phyloP scores from a whole-genome alignment of 2,113 vertebrate genomes.

The Anhinga rufa region DNA sequence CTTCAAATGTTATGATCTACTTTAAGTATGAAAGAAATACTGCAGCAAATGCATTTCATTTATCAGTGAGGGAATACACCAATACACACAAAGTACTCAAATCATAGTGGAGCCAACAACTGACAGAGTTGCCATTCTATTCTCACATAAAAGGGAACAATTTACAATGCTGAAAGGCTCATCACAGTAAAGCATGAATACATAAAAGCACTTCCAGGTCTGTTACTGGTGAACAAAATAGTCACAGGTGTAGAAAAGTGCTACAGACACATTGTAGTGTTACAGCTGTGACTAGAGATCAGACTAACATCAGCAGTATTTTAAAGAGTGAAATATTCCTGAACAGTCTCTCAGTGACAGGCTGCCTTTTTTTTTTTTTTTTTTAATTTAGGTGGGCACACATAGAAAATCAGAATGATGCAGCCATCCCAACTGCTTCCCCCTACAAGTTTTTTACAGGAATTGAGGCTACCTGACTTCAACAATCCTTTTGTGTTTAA shows the following conservation, averaged over 20 bases:
- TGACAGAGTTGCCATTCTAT: not conserved
- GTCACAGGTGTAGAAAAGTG: not conserved
- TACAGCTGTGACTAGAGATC: not conserved
- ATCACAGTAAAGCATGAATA: not conserved
- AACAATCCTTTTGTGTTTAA: not conserved
- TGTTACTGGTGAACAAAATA: not conserved
- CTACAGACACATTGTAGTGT: not conserved
- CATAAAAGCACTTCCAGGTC: not conserved
- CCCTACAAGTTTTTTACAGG: not conserved
- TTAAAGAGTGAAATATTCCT: not conserved
- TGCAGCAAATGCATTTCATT: not conserved
- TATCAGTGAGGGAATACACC: not conserved
- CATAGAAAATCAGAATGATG: not conserved
- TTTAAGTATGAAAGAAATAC: not conserved
- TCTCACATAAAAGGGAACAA: not conserved
- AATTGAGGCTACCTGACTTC: not conserved
- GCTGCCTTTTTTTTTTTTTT: not conserved
- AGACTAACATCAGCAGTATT: not conserved
- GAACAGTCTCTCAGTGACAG: not conserved
- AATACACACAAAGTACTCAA: not conserved
- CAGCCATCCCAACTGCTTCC: not conserved
- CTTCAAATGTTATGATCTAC: not conserved
- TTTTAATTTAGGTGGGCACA: not conserved
- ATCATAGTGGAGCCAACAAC: not conserved
- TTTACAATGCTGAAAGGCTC: not conserved